Evolutionary conservation across 1,140 invertebrate genomes (phyloP).

Genomic region (Ectropis grisescens): DNA sequence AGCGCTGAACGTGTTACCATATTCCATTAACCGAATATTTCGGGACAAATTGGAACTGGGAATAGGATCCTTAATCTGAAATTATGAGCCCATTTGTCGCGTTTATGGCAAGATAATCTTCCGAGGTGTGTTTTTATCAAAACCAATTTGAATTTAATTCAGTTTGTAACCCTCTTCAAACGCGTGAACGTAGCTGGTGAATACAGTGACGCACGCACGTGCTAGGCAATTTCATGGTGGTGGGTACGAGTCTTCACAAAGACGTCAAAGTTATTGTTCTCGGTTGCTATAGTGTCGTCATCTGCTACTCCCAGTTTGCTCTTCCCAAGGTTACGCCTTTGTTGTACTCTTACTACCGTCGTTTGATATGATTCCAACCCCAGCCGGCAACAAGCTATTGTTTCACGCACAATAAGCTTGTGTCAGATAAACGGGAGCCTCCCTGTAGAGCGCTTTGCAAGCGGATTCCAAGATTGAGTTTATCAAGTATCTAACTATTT

Average conservation of each 20-base stretch:
- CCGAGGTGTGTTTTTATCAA: too few species aligned
- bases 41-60: too few species aligned
- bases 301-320: constrained; percentile 23
- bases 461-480: constrained; percentile 9
- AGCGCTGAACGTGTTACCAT: too few species aligned
- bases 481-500: constrained; percentile 20
- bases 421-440: constrained; percentile 16
- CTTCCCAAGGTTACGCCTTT: constrained; percentile 29
- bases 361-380: constrained; percentile 12
- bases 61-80: too few species aligned
- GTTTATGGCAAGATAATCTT: too few species aligned
- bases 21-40: too few species aligned
- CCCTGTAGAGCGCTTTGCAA: constrained; percentile 4
- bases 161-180: too few species aligned
- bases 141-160: too few species aligned
- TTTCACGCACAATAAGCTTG: constrained; percentile 22
- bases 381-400: constrained; percentile 28
- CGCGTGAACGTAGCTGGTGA: too few species aligned
- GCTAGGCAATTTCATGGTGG: constrained; percentile 18
- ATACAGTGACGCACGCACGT: constrained; percentile 14
- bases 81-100: too few species aligned
- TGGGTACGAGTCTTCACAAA: too few species aligned
- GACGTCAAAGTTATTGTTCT: constrained; percentile 38
- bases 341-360: constrained; percentile 7
- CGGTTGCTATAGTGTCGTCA: constrained; percentile 12